These are phyloP conservation scores for Karalla daura DNA, from an alignment of 2,797 vertebrate genomes.

Conservation along the genomic window DNA sequence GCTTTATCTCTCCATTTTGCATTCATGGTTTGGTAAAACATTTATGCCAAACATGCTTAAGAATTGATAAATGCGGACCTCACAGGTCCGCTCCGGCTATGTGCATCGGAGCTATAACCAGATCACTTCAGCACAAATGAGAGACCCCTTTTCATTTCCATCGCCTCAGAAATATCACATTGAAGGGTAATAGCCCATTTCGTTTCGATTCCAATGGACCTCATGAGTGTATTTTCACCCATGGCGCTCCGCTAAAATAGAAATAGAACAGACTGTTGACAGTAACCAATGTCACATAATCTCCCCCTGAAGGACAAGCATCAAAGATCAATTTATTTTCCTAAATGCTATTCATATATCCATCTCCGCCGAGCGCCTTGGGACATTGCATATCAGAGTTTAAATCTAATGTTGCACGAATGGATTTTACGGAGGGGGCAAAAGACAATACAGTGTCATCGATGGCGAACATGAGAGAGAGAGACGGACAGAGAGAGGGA, in stretches of 20 bases:
- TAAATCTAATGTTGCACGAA: constrained; percentile 73
- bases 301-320: constrained; percentile 82
- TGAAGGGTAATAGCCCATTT: constrained; percentile 80
- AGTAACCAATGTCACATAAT: constrained; percentile 84
- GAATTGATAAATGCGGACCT: constrained; percentile 63
- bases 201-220: constrained; percentile 71
- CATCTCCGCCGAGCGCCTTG: constrained; percentile 65
- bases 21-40: constrained; percentile 18
- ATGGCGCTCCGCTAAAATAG: constrained; percentile 73
- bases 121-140: constrained; percentile 74
- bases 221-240: constrained; percentile 71
- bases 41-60: constrained; percentile 68
- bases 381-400: constrained; percentile 69
- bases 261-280: constrained; percentile 81
- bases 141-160: constrained; percentile 76
- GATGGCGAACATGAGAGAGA: constrained; percentile 31
- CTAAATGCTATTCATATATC: constrained; percentile 81
- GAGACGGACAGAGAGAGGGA: constrained; percentile 1
- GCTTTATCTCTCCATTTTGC: constrained; percentile 20
- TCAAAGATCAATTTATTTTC: constrained; percentile 84
- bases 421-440: constrained; percentile 56
- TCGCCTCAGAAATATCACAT: constrained; percentile 73
- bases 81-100: constrained; percentile 49
- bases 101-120: constrained; percentile 71
- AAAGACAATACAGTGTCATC: constrained; percentile 62